A percentile compares a stretch with the other conserved stretches of the same genome.
Conservation (phyloP, 2,797 vertebrate species). For the Perodicticus potto region DNA sequence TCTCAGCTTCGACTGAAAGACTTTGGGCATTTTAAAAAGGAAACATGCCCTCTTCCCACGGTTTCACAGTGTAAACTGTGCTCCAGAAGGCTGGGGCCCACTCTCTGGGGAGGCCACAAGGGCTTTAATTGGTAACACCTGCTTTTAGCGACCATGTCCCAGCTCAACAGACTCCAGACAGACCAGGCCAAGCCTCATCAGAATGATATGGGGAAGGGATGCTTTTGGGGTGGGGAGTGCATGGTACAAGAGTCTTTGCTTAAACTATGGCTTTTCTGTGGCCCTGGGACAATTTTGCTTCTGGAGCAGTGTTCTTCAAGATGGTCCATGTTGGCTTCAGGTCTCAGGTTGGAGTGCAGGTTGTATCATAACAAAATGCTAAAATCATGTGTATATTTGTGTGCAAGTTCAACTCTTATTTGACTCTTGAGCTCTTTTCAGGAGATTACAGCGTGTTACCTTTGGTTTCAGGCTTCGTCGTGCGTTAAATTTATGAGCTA, state of each 20-base stretch:
- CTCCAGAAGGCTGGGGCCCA: background rate
- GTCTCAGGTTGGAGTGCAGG: background rate
- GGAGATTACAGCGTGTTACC: background rate
- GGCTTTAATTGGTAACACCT: background rate
- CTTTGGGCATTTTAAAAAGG: constrained; percentile 16
- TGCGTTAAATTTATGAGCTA: background rate
- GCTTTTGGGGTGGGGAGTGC: background rate
- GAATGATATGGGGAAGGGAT: background rate
- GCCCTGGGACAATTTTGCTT: background rate
- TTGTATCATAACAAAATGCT: background rate
- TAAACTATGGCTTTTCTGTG: background rate
- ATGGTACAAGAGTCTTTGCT: background rate
- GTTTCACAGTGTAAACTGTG: background rate
- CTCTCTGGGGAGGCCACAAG: background rate
- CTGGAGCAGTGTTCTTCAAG: background rate
- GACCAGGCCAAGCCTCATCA: background rate
- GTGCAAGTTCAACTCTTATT: background rate
- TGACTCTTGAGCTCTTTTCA: constrained; percentile 6
- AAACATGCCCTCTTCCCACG: background rate
- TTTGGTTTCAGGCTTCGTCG: background rate
- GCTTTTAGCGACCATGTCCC: background rate
- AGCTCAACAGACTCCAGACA: background rate
- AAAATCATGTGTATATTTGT: background rate
- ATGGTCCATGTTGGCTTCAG: background rate
- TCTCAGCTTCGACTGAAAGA: background rate